Evolutionary conservation across 1,140 invertebrate species (phyloP).

Genomic region (Pteromalus puparum): DNA sequence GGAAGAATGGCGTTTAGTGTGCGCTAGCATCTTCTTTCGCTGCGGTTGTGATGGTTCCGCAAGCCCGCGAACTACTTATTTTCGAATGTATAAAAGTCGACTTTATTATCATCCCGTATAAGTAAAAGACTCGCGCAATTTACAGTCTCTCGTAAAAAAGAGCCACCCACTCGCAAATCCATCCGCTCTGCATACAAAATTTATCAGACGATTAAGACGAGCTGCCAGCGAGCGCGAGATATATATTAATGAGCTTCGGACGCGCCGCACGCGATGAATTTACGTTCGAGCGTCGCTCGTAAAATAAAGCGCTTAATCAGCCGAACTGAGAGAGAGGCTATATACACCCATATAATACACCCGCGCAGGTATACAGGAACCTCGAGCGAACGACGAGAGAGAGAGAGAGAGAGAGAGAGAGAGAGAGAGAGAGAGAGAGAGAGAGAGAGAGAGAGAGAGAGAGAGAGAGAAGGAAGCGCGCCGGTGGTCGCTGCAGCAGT

Average conservation of each 20-base stretch:
- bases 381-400: not conserved
- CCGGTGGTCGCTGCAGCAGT: not conserved
- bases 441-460: no score
- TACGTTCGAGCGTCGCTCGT: conserved; percentile 26
- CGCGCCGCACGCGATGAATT: conserved; percentile 20
- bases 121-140: no score
- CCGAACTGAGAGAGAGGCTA: not conserved
- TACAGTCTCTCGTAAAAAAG: not conserved
- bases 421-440: no score
- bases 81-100: not conserved
- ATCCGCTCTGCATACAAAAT: not conserved
- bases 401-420: no score
- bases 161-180: no score
- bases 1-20: conserved; percentile 49
- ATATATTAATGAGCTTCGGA: conserved; percentile 6
- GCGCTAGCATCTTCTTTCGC: no score
- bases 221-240: not conserved
- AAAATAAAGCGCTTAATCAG: conserved; percentile 48
- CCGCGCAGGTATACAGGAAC: not conserved
- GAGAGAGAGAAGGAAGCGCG: conserved; percentile 27
- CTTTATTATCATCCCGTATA: no score
- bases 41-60: no score
- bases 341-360: not conserved
- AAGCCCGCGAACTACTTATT: not conserved
- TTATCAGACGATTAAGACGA: conserved; percentile 33